phyloP scores from a whole-genome alignment of 1,140 invertebrate genomes.

The Acyrthosiphon pisum region DNA sequence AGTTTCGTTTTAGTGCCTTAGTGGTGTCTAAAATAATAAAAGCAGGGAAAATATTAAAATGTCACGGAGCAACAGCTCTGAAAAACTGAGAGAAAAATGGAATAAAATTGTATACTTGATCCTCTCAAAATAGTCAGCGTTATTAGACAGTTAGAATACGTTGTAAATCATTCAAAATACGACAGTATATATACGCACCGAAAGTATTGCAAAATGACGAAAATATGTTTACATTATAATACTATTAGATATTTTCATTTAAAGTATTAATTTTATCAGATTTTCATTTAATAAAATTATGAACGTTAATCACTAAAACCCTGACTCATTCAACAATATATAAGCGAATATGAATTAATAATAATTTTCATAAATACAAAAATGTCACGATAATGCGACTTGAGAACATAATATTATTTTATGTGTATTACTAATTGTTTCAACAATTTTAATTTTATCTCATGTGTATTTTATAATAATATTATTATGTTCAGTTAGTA shows the following conservation, averaged over 20 bases:
- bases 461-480: neutral
- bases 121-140: neutral
- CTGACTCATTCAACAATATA: neutral
- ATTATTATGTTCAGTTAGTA: neutral
- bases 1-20: neutral
- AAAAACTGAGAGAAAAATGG: neutral
- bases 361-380: neutral
- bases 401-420: neutral
- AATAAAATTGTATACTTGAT: neutral
- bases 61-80: neutral
- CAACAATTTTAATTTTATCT: constrained; percentile 36
- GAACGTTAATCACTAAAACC: neutral
- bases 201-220: neutral
- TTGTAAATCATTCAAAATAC: constrained; percentile 3
- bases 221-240: neutral
- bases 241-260: neutral
- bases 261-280: neutral
- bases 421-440: constrained; percentile 1
- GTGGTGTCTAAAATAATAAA: constrained; percentile 7
- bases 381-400: neutral
- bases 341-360: neutral
- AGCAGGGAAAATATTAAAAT: neutral
- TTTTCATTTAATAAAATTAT: neutral
- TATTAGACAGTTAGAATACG: constrained; percentile 7
- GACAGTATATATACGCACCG: neutral